phyloP scores from a whole-genome alignment of 2,797 vertebrate genomes.

The Tenualosa ilisha region DNA sequence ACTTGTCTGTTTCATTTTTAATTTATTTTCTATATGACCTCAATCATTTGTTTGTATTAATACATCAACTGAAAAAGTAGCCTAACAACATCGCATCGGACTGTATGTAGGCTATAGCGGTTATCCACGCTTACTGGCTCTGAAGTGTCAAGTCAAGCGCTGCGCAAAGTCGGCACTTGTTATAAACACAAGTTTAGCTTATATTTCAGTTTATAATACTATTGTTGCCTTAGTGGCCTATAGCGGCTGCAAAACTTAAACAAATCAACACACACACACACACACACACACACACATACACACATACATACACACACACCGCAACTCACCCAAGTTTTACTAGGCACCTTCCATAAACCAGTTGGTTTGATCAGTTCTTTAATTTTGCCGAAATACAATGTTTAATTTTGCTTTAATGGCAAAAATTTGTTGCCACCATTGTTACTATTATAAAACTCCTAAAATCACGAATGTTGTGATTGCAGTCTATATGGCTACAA shows the following conservation, averaged over 20 bases:
- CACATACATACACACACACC: background rate
- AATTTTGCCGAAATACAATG: background rate
- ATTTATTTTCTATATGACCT: background rate
- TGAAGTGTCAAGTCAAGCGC: background rate
- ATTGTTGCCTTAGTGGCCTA: background rate
- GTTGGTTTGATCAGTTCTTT: background rate
- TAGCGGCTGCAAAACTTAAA: background rate
- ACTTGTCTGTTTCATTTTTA: background rate
- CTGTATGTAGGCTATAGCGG: background rate
- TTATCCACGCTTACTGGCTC: background rate
- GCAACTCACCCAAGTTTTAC: background rate
- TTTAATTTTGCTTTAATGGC: background rate
- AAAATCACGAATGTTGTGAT: background rate
- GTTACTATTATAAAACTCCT: background rate
- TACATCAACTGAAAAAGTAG: background rate
- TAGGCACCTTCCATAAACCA: background rate
- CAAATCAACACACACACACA: background rate
- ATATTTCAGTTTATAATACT: background rate
- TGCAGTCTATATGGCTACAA: background rate
- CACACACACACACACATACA: slow-evolving; percentile 22
- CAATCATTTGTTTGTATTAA: background rate
- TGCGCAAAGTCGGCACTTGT: background rate
- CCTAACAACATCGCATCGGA: background rate
- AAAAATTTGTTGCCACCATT: background rate
- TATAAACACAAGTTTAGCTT: background rate